Percentiles rank a stretch among this genome's conserved stretches.
Conservation (phyloP, 2,888 invertebrate species). For the Cinara cedri region DNA sequence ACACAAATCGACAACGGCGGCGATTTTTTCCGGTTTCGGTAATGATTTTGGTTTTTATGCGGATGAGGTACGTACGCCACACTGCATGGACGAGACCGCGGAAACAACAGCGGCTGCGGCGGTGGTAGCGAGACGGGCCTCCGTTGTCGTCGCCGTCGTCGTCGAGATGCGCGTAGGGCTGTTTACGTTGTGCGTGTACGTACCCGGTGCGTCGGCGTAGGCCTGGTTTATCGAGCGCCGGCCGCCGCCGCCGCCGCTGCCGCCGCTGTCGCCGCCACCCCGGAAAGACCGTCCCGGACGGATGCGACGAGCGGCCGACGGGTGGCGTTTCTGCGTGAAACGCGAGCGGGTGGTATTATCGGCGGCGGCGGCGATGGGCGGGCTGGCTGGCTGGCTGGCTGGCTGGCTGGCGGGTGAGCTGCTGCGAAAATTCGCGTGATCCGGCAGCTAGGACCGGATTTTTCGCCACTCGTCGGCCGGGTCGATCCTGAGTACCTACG, state of each 20-base stretch:
- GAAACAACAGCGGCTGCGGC: constrained; percentile 17
- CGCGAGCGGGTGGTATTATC: no score
- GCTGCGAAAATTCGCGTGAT: no score
- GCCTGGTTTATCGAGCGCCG: constrained; percentile 51
- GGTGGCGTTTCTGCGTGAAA: no score
- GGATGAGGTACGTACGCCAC: no score
- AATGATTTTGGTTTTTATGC: not conserved
- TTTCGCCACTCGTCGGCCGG: not conserved
- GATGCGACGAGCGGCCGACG: not conserved
- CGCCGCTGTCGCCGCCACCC: not conserved
- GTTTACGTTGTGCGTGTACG: constrained; percentile 44
- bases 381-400: no score
- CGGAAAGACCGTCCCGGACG: not conserved
- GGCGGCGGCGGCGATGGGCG: not conserved
- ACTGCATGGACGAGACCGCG: constrained; percentile 10
- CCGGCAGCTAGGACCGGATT: not conserved
- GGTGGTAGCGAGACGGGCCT: constrained; percentile 22
- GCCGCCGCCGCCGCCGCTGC: constrained; percentile 9
- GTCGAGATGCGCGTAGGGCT: constrained; percentile 44
- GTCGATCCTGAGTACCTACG: no score
- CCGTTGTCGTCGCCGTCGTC: constrained; percentile 35
- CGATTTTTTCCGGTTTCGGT: not conserved
- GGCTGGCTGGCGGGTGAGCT: not conserved
- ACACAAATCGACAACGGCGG: no score
- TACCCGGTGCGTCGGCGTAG: constrained; percentile 53